Conservation (phyloP, 2,113 vertebrate genomes). For the Hippocampus abdominalis region DNA sequence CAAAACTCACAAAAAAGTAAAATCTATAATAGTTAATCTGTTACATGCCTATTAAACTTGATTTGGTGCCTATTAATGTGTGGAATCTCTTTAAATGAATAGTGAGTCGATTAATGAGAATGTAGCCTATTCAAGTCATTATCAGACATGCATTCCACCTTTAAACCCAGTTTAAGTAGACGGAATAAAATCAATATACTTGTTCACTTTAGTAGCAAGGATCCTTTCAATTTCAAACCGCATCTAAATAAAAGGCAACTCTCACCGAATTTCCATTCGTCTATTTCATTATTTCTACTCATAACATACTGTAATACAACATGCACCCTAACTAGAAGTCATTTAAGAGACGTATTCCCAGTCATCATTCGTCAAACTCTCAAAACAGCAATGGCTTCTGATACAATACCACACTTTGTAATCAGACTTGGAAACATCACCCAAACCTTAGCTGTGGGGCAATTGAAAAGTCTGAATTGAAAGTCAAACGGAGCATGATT, state of each 20-base stretch:
- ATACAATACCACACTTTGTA: too few relatives aligned
- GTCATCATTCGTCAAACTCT: too few relatives aligned
- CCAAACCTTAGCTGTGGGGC: too few relatives aligned
- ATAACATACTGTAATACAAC: not conserved
- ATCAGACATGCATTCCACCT: conserved; percentile 20
- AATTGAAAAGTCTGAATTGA: too few relatives aligned
- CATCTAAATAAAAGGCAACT: conserved; percentile 18
- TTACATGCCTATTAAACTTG: not conserved
- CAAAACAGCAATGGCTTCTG: too few relatives aligned
- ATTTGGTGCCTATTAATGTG: not conserved
- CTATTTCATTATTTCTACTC: conserved; percentile 7
- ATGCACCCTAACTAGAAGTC: conserved; percentile 6
- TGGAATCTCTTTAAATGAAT: conserved; percentile 6
- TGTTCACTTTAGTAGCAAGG: conserved; percentile 18
- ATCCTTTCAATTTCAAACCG: conserved; percentile 22
- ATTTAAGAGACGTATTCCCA: too few relatives aligned
- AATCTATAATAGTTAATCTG: not conserved
- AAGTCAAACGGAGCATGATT: too few relatives aligned
- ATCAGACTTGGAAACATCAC: too few relatives aligned
- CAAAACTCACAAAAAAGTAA: not conserved
- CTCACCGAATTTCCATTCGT: conserved; percentile 20
- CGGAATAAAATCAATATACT: conserved; percentile 9
- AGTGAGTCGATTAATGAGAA: conserved; percentile 1
- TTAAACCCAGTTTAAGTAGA: not conserved
- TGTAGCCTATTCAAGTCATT: not conserved